Conservation (phyloP, 2,113 vertebrate species). For the Oxyura jamaicensis region DNA sequence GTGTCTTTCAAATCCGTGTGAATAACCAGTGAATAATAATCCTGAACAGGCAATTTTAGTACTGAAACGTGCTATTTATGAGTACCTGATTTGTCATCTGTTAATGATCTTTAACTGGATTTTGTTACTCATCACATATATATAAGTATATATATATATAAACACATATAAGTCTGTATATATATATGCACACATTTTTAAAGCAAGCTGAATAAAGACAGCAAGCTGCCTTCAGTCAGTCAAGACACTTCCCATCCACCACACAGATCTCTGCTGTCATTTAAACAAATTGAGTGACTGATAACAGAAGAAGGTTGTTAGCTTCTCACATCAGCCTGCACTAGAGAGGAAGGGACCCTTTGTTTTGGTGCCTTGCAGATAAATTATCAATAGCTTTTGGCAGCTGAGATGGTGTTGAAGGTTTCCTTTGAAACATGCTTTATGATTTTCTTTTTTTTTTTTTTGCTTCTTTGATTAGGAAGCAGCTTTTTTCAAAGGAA, state of each 20-base stretch:
- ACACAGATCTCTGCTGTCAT: neutral
- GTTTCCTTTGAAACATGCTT: neutral
- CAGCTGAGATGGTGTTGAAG: neutral
- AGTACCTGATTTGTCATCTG: neutral
- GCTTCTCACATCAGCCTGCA: neutral
- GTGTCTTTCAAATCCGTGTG: neutral
- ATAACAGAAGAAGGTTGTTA: neutral
- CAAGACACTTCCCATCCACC: neutral
- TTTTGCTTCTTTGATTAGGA: neutral
- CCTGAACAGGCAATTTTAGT: neutral
- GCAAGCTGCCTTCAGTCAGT: slow-evolving; percentile 28
- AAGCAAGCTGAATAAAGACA: slow-evolving; percentile 34
- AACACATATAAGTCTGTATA: neutral
- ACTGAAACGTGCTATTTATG: slow-evolving; percentile 3
- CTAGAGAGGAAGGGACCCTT: neutral
- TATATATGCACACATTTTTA: slow-evolving; percentile 33
- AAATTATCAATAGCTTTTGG: neutral
- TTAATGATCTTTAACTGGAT: neutral
- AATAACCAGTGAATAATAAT: neutral
- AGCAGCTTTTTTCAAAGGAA: neutral
- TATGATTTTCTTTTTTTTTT: neutral
- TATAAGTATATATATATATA: neutral
- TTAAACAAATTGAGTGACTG: neutral
- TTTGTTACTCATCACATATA: slow-evolving; percentile 4
- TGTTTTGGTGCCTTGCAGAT: neutral